Percentiles rank a stretch among this genome's conserved stretches.
These are phyloP conservation scores for Theristicus caerulescens DNA, from an alignment of 2,113 vertebrate genomes.

Conservation along the genomic window DNA sequence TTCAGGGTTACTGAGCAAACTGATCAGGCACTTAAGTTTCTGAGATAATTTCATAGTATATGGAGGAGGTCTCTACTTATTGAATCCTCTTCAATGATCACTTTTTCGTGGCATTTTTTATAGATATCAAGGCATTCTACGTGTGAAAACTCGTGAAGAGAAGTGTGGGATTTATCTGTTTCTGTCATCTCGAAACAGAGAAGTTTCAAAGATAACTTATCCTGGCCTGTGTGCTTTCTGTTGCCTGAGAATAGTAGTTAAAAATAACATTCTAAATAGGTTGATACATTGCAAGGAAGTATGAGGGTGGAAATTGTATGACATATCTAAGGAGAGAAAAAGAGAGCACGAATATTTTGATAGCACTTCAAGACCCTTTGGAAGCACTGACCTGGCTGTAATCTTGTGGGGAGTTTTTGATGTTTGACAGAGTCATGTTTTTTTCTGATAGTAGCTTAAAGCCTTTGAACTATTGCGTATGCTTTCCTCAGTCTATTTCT, in stretches of 20 bases:
- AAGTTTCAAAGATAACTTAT: background rate
- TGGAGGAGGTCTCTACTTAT: background rate
- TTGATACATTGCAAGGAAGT: background rate
- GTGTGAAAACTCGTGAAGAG: background rate
- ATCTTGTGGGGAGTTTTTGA: background rate
- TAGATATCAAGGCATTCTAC: background rate
- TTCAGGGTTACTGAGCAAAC: background rate
- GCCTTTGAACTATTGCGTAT: constrained; percentile 21
- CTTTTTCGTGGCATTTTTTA: background rate
- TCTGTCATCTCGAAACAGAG: background rate
- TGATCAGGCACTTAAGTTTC: background rate
- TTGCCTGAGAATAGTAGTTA: background rate
- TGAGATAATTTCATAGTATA: background rate
- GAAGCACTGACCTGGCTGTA: background rate
- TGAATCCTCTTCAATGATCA: background rate
- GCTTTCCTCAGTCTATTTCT: background rate
- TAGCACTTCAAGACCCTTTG: background rate
- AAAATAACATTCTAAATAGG: background rate
- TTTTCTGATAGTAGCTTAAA: constrained; percentile 5
- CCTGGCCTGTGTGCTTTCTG: background rate
- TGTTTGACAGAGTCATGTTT: background rate
- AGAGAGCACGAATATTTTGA: background rate
- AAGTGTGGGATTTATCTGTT: background rate
- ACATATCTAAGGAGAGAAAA: background rate
- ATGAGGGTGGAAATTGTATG: background rate